Conservation (phyloP, 2,888 invertebrate species). For the Eupeodes luniger region DNA sequence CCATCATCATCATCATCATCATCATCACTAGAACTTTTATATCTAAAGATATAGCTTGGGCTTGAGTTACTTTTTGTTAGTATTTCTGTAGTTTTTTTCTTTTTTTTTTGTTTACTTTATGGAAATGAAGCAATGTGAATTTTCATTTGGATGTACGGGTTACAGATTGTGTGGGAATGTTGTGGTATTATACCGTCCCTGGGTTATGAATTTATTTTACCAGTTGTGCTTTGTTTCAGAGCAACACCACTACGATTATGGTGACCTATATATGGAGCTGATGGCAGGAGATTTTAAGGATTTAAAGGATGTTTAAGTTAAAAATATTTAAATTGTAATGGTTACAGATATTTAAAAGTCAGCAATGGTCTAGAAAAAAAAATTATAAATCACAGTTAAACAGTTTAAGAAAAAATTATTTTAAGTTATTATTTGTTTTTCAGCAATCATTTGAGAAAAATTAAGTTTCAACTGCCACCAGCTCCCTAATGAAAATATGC, state of each 20-base stretch:
- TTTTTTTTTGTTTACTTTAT: not conserved
- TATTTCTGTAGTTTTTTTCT: not conserved
- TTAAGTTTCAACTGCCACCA: not conserved
- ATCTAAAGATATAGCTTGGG: not conserved
- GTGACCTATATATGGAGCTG: not conserved
- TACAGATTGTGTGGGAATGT: conserved; percentile 29
- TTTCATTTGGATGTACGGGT: conserved; percentile 34
- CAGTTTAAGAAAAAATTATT: too few species aligned
- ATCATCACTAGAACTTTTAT: not conserved
- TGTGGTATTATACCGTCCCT: conserved; percentile 7
- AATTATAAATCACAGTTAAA: too few species aligned
- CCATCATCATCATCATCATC: conserved; percentile 1
- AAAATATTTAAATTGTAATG: too few species aligned
- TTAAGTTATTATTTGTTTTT: too few species aligned
- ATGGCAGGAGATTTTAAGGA: not conserved
- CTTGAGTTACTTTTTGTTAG: not conserved
- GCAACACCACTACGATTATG: not conserved
- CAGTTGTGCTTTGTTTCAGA: conserved; percentile 25
- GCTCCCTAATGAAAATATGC: not conserved
- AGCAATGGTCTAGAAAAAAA: too few species aligned
- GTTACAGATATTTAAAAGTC: too few species aligned
- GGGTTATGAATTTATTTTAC: conserved; percentile 55
- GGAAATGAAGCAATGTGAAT: conserved; percentile 52
- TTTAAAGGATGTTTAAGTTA: too few species aligned
- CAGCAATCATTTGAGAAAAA: too few species aligned